These are phyloP conservation scores for Scophthalmus maximus DNA, from an alignment of 2,113 vertebrate genomes.

Conservation along the genomic window DNA sequence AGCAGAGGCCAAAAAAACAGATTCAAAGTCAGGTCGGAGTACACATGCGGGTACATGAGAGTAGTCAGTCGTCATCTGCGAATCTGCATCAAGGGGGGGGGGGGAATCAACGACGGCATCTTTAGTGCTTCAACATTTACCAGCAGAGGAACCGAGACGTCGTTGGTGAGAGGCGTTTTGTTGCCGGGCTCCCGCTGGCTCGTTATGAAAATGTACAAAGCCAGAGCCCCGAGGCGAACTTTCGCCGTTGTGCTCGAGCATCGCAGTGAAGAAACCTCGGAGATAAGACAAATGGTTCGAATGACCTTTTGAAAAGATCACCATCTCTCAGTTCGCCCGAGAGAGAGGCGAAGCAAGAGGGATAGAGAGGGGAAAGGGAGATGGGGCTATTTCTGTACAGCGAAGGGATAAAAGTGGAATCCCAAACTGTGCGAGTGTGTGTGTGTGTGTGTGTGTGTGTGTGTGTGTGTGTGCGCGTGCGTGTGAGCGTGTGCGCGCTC, in stretches of 20 bases:
- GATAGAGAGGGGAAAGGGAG: slow-evolving; percentile 4
- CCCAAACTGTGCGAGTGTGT: slow-evolving; percentile 52
- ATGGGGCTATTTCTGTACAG: slow-evolving; percentile 49
- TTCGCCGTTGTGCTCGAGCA: slow-evolving; percentile 58
- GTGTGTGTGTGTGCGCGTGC: too few species aligned
- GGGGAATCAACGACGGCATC: slow-evolving; percentile 20
- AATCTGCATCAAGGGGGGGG: slow-evolving; percentile 16
- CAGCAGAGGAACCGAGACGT: slow-evolving; percentile 25
- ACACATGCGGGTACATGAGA: slow-evolving; percentile 6
- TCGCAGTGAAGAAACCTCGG: slow-evolving; percentile 65
- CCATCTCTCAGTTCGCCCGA: slow-evolving; percentile 54
- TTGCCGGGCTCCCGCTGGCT: slow-evolving; percentile 5
- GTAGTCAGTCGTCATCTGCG: slow-evolving; percentile 44
- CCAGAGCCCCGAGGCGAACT: slow-evolving; percentile 59
- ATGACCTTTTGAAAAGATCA: slow-evolving; percentile 80
- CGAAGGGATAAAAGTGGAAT: slow-evolving; percentile 66
- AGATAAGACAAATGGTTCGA: slow-evolving; percentile 76
- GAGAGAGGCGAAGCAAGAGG: slow-evolving; percentile 28
- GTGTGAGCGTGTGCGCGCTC: slow-evolving; percentile 6
- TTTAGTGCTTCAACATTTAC: too few species aligned
- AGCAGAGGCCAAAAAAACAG: slow-evolving; percentile 8
- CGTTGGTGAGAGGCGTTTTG: slow-evolving; percentile 16
- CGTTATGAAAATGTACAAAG: slow-evolving; percentile 59
- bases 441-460: too few species aligned
- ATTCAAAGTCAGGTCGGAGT: slow-evolving; percentile 34